Evolutionary conservation across 2,888 invertebrate genomes (phyloP), one percentile per base, ranked within the genome.

Genomic region (Tanaodytes sp.): DNA sequence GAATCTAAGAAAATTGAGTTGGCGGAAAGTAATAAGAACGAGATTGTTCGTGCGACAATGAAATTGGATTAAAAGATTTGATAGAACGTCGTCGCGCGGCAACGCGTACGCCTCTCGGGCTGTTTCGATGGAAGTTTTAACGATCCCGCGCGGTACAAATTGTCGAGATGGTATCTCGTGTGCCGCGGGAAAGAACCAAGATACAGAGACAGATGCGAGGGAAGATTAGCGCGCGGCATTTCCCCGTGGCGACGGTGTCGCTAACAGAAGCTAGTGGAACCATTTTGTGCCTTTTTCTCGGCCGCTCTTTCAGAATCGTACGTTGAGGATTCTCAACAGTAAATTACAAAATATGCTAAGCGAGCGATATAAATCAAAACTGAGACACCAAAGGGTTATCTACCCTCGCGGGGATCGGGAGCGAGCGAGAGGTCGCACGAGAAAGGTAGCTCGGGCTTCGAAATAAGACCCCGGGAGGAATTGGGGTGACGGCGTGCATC

Each of bases 301-400:
- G 59, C 73, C 74, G 71, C 73, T 67, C 71, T 71, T 73, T 73
- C 63, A 73, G 73, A 77, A 76, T 72, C 75, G 79, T 82, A 82
- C 83, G 83, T 83, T 83, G 79, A 80, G 77, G 79, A 80, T 82
- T 82, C 81, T 84, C 83, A 83, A 84, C 84, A 84, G 84, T 84
- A 84, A 84, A 84, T 84, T 84, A 84, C 82, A 82, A 83, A 84
- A 84, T 85, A 85, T 85, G 84, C 84, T 83, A 84, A 84, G 82
- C 83, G 82, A 73, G 75, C 79, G 84, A 85, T 85, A 85, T 84
- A 85, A 85, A 85, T 85, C 84, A 84, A 84, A 83, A 82, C 77
- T 80, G 78, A 77, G 80, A 70, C n/a, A n/a, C 74, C 75, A 76
- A 52, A 57, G 58, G 61, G 69, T 54, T 63, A n/a, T 54, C 54